Percentiles rank a stretch among this genome's conserved stretches.
Evolutionary conservation across 1,140 invertebrate genomes (phyloP).

Genomic region (Mylabris phalerata): DNA sequence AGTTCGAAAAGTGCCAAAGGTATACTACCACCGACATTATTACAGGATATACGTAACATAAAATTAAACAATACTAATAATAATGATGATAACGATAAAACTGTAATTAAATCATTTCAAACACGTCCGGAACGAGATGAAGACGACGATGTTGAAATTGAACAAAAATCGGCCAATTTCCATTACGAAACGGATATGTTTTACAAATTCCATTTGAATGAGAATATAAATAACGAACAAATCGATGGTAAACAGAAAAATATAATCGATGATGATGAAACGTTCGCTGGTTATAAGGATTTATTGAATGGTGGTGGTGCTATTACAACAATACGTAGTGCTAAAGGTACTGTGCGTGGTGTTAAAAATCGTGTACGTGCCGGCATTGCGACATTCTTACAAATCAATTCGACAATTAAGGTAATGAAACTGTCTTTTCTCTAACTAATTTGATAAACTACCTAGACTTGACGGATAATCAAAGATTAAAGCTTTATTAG

Average conservation of each 20-base stretch:
- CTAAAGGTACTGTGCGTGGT: constrained; percentile 84
- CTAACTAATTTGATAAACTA: no score
- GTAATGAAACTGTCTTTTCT: constrained; percentile 41
- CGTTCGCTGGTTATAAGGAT: constrained; percentile 75
- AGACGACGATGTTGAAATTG: constrained; percentile 45
- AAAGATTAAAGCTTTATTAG: no score
- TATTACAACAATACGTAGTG: constrained; percentile 71
- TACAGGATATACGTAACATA: constrained; percentile 53
- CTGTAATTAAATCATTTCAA: no score
- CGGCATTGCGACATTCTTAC: constrained; percentile 88
- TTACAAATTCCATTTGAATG: constrained; percentile 76
- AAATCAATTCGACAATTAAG: constrained; percentile 66
- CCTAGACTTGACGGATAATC: no score
- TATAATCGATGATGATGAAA: constrained; percentile 54
- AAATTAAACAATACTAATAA: constrained; percentile 33
- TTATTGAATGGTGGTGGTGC: constrained; percentile 56
- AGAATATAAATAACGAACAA: constrained; percentile 49
- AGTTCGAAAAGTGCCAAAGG: constrained; percentile 51
- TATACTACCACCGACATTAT: constrained; percentile 51
- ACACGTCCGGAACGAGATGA: constrained; percentile 52
- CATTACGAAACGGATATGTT: constrained; percentile 67
- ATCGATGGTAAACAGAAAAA: constrained; percentile 41
- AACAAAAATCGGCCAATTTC: constrained; percentile 42
- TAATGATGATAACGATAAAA: no score
- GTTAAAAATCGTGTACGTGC: constrained; percentile 90